Evolutionary conservation across 2,888 invertebrate genomes (phyloP).

Genomic region (Melanostoma mellinum): DNA sequence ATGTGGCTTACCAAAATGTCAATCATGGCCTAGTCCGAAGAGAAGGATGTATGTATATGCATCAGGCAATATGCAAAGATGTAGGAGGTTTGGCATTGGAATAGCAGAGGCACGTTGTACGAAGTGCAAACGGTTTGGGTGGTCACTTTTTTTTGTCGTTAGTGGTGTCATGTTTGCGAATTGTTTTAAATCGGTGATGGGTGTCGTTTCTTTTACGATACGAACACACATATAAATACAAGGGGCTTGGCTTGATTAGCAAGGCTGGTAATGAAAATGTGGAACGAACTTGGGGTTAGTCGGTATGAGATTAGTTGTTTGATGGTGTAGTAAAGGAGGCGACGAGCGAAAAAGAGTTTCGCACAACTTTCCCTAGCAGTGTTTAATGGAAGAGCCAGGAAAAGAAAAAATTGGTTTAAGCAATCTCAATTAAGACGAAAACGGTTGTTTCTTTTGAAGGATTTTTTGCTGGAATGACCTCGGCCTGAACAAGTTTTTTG

Average conservation of each 20-base stretch:
- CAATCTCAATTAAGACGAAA: no score
- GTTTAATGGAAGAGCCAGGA: no score
- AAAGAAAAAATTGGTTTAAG: no score
- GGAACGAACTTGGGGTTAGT: not conserved
- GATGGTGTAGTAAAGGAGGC: not conserved
- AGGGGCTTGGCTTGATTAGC: not conserved
- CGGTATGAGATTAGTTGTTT: not conserved
- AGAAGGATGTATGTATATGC: constrained; percentile 14
- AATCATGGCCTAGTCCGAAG: constrained; percentile 35
- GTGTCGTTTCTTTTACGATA: not conserved
- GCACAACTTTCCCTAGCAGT: no score
- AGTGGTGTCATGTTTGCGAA: constrained; percentile 43
- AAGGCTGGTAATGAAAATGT: not conserved
- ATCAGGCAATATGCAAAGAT: not conserved
- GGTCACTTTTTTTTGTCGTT: constrained; percentile 30
- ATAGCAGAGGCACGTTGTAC: not conserved
- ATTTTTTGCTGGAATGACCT: no score
- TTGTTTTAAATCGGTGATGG: constrained; percentile 41
- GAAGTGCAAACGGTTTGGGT: constrained; percentile 61
- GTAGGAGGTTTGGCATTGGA: constrained; percentile 46
- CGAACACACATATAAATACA: no score
- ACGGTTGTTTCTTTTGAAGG: no score
- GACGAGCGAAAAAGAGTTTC: no score
- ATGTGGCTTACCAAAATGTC: constrained; percentile 67
- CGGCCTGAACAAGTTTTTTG: no score